Percentiles rank a stretch among this genome's conserved stretches.
These are phyloP conservation scores for Vultur gryphus DNA, from an alignment of 2,797 vertebrate genomes.

Conservation along the genomic window DNA sequence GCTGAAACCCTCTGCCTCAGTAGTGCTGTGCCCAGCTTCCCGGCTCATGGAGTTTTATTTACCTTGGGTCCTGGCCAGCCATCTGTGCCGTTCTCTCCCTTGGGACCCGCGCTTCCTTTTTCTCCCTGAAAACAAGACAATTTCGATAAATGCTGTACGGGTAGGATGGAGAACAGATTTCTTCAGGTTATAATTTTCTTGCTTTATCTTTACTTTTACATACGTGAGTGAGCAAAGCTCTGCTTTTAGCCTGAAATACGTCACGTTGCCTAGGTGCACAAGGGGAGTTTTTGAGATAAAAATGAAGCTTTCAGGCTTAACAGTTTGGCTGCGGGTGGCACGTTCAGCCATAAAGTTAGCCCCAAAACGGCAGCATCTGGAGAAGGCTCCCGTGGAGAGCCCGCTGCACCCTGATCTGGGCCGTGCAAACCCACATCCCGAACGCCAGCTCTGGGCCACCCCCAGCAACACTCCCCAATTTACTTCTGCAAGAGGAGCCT, in stretches of 20 bases:
- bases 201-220: not conserved
- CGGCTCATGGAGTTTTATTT: not conserved
- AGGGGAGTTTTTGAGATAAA: not conserved
- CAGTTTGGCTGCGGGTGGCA: not conserved
- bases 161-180: not conserved
- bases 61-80: conserved; percentile 87
- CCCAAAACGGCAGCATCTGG: fast-evolving
- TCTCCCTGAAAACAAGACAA: conserved; percentile 78
- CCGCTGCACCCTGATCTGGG: not conserved
- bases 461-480: not conserved
- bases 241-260: not conserved
- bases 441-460: not conserved
- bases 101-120: conserved; percentile 73
- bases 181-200: not conserved
- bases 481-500: not conserved
- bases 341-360: not conserved
- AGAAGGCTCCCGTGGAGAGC: not conserved
- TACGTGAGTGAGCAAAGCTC: not conserved
- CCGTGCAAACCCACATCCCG: not conserved
- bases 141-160: not conserved
- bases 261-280: not conserved
- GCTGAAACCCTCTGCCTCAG: not conserved
- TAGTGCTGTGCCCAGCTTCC: no score
- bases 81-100: conserved; percentile 82
- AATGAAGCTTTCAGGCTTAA: not conserved